Evolutionary conservation across 2,797 vertebrate genomes (phyloP).

Genomic region (Nannoperca australis): DNA sequence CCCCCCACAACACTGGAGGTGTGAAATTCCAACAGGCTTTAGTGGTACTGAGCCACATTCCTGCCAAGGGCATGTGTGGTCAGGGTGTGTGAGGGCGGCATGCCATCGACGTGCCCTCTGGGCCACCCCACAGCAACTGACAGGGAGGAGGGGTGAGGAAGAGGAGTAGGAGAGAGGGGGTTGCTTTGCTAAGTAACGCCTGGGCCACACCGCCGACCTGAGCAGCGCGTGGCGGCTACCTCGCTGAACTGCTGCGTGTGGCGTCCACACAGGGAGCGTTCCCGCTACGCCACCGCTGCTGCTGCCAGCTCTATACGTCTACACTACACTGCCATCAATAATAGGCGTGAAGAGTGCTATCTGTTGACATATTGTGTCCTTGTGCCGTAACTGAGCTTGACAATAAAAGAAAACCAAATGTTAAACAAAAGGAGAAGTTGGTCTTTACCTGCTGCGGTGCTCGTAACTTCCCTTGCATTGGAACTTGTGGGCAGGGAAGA

Average conservation of each 20-base stretch:
- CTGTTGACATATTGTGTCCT: neutral
- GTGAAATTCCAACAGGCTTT: conserved; percentile 81
- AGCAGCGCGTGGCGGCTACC: too few species aligned
- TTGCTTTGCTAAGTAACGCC: neutral
- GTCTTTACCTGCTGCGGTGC: conserved; percentile 94
- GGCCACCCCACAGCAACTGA: conserved; percentile 60
- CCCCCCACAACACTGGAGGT: conserved; percentile 72
- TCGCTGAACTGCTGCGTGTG: too few species aligned
- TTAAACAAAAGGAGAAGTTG: neutral
- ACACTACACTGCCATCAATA: too few species aligned
- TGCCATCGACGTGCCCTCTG: conserved; percentile 66
- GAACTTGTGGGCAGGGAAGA: conserved; percentile 99
- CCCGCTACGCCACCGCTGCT: too few species aligned
- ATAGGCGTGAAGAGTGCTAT: neutral
- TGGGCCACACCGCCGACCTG: too few species aligned
- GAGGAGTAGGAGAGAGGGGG: neutral
- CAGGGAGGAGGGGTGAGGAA: conserved; percentile 3
- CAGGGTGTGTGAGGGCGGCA: conserved; percentile 61
- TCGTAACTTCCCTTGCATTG: conserved; percentile 96
- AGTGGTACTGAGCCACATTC: conserved; percentile 73
- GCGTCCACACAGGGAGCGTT: too few species aligned
- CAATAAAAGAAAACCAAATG: neutral
- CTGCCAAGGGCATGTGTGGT: conserved; percentile 76
- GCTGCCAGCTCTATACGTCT: too few species aligned
- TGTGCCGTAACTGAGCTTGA: neutral